Percentiles rank a stretch among this genome's conserved stretches.
These are phyloP conservation scores for Megalonaias nervosa DNA, from an alignment of 1,140 invertebrate species.

Conservation along the genomic window DNA sequence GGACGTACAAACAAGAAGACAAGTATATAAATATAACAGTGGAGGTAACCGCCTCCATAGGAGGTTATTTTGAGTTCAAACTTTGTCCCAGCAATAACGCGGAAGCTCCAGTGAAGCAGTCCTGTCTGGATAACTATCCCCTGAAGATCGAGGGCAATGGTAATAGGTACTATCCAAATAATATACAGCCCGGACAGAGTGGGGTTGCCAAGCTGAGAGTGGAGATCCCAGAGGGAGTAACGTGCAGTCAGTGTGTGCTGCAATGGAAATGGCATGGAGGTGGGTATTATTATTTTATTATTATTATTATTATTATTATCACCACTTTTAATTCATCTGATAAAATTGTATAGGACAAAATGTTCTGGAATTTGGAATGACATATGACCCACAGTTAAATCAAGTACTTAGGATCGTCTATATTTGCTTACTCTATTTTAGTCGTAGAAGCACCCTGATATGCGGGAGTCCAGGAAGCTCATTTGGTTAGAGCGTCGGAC, in stretches of 20 bases:
- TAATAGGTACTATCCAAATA: constrained; percentile 26
- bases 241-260: constrained; percentile 64
- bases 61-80: constrained; percentile 89
- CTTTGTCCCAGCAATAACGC: constrained; percentile 69
- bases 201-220: constrained; percentile 40
- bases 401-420: too few relatives aligned
- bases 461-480: too few relatives aligned
- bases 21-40: constrained; percentile 25
- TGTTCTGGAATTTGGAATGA: too few relatives aligned
- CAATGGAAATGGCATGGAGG: constrained; percentile 69
- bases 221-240: constrained; percentile 52
- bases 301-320: too few relatives aligned
- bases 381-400: too few relatives aligned
- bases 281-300: constrained; percentile 27
- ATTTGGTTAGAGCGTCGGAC: too few relatives aligned
- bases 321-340: too few relatives aligned
- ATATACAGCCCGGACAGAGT: constrained; percentile 5
- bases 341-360: too few relatives aligned
- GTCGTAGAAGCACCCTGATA: too few relatives aligned
- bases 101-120: constrained; percentile 30
- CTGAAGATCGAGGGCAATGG: neutral
- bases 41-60: constrained; percentile 40
- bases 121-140: constrained; percentile 27
- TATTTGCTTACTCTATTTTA: too few relatives aligned
- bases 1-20: constrained; percentile 55